phyloP scores from a whole-genome alignment of 2,888 invertebrate species.

The Rhimphoctona megacephalus region DNA sequence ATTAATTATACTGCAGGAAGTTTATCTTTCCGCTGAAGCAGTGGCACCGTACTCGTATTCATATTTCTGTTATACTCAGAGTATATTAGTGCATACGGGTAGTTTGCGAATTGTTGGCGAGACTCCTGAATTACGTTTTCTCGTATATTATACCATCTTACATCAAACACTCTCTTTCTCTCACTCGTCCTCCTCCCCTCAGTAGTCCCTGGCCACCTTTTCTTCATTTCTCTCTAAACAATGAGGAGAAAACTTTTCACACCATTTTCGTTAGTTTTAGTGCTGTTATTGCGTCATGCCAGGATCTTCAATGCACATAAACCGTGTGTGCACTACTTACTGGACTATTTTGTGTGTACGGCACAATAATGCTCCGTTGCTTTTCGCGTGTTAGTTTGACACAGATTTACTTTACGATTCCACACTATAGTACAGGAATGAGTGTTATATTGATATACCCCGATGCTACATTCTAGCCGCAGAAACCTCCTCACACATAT shows the following conservation, averaged over 20 bases:
- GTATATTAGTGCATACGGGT: conserved; percentile 1
- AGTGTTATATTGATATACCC: conserved; percentile 13
- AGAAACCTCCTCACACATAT: conserved; percentile 12
- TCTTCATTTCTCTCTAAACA: not conserved
- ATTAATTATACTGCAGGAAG: conserved; percentile 1
- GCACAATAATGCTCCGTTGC: not conserved
- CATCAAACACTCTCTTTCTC: conserved; percentile 23
- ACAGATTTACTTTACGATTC: conserved; percentile 53
- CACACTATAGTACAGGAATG: conserved; percentile 2
- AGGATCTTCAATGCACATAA: not conserved
- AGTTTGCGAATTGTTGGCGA: conserved; percentile 43
- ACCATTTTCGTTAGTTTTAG: conserved; percentile 26
- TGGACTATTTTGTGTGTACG: not conserved
- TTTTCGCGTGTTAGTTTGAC: conserved; percentile 37
- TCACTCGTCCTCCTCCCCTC: not conserved
- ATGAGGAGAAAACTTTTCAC: conserved; percentile 29
- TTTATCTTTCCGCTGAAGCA: conserved; percentile 5
- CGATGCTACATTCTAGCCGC: conserved; percentile 4
- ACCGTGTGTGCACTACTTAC: not conserved
- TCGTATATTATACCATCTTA: conserved; percentile 23
- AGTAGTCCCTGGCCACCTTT: not conserved
- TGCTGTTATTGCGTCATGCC: conserved; percentile 26
- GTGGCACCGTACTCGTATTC: conserved; percentile 7
- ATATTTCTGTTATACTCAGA: conserved; percentile 4
- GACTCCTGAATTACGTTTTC: conserved; percentile 36